These are phyloP conservation scores for Hirundichthys speculiger DNA, from an alignment of 2,113 vertebrate genomes.

Conservation along the genomic window DNA sequence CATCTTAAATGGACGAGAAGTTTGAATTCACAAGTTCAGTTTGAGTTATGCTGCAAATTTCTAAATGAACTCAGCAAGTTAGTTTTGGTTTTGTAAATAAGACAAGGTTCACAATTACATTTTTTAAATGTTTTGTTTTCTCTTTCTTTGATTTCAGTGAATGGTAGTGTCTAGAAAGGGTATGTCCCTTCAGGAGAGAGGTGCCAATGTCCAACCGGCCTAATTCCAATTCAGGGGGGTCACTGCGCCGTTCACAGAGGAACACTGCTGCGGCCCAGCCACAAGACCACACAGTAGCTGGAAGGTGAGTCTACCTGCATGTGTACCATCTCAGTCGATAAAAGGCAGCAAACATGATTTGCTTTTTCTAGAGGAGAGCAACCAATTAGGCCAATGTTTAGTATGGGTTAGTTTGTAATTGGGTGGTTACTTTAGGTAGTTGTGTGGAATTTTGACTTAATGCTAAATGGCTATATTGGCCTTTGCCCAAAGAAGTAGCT, in stretches of 20 bases:
- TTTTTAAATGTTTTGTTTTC: conserved; percentile 10
- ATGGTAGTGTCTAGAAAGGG: conserved; percentile 99
- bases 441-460: too few relatives aligned
- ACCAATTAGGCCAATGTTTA: not conserved
- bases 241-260: conserved; percentile 99
- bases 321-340: not conserved
- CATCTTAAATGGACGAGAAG: too few relatives aligned
- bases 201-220: conserved; percentile 99
- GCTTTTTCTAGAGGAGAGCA: conserved; percentile 2
- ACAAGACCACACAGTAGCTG: conserved; percentile 95
- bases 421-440: conserved; percentile 3
- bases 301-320: conserved; percentile 85
- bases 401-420: conserved; percentile 3
- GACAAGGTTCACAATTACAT: not conserved
- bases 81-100: not conserved
- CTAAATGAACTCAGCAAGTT: not conserved
- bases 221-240: conserved; percentile 99
- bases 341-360: not conserved
- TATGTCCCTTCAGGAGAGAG: conserved; percentile 99
- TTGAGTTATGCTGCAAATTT: not conserved
- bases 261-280: conserved; percentile 99
- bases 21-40: not conserved
- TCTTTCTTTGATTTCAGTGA: conserved; percentile 83
- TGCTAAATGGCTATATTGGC: conserved; percentile 6
- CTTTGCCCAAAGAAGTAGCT: conserved; percentile 5